Percentiles rank a stretch among this genome's conserved stretches.
Conservation (phyloP, 2,888 invertebrate species). For the Himalopsyche kuldschensis region DNA sequence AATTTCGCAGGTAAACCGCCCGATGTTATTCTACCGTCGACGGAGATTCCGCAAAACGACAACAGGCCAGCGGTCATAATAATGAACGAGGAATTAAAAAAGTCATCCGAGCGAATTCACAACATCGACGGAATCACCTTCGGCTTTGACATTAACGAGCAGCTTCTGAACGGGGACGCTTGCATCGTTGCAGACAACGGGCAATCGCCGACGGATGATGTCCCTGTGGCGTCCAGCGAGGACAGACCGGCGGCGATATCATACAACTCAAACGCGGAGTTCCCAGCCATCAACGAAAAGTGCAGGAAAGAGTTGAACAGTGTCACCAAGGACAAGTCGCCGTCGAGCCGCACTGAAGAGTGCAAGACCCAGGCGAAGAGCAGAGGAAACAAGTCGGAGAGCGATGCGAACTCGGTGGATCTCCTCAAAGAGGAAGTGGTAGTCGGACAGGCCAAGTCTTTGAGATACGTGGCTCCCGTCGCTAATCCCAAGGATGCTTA, state of each 20-base stretch:
- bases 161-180: slow-evolving; percentile 59
- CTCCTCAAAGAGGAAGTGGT: slow-evolving; percentile 28
- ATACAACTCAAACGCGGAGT: slow-evolving; percentile 39
- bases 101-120: slow-evolving; percentile 49
- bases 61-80: slow-evolving; percentile 74
- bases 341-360: background rate
- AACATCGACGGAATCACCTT: slow-evolving; percentile 75
- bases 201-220: background rate
- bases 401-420: slow-evolving; percentile 11
- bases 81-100: slow-evolving; percentile 60
- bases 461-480: slow-evolving; percentile 51
- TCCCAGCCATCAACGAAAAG: slow-evolving; percentile 39
- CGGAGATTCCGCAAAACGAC: slow-evolving; percentile 17
- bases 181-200: background rate
- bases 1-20: slow-evolving; percentile 45
- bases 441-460: slow-evolving; percentile 42
- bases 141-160: slow-evolving; percentile 78
- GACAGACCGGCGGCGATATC: background rate
- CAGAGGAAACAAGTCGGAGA: slow-evolving; percentile 42
- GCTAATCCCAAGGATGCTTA: slow-evolving; percentile 48
- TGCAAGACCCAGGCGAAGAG: background rate
- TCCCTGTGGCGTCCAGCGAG: background rate
- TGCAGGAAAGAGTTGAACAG: slow-evolving; percentile 40
- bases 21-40: slow-evolving; percentile 47
- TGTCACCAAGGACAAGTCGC: slow-evolving; percentile 35